Evolutionary conservation across 2,888 invertebrate species (phyloP), one percentile per base, ranked within the genome.

Genomic region (Sympetrum striolatum): DNA sequence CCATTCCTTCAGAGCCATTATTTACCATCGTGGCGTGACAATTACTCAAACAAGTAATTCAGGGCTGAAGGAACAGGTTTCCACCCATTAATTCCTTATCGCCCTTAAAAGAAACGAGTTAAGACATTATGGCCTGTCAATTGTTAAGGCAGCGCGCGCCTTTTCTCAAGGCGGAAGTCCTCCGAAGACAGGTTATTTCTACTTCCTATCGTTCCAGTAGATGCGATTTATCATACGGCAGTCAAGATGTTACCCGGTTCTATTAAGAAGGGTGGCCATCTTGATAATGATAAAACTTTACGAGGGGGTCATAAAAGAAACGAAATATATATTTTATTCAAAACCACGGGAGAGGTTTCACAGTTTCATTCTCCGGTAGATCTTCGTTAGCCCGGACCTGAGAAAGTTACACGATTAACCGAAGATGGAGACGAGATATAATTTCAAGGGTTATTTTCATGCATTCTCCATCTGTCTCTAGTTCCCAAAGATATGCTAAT

Each of bases 51-150:
- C 73, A 73, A 73, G 73, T 73, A 73, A 73, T 73, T 73, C 25
- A 31, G 73, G 31, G 25, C 73, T 31, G 73, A 58, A 82, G 53
- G n/a, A 86, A 60, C 60, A n/a, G 86, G 60, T 86, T 60, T 22
- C n/a, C 37, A 37, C 14, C 60, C 60, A 37, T 48, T 35, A 37
- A 31, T 86, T 86, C 60, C 64, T 86, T 60, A 86, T 86, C 86
- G 35, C 58, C 60, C 60, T 35, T 64, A 37, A 48, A 53, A 60
- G 60, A 39, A 64, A 37, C 86, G 37, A 86, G 86, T 86, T 86
- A n/a, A 86, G 86, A 60, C 86, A 60, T 86, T 60, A 86, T 35
- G 31, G 37, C 35, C 31, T 58, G 86, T 86, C 86, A 64, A 64
- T 39, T 86, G 60, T 58, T 60, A 37, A 31, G 37, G 37, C 60